Evolutionary conservation across 2,113 vertebrate genomes (phyloP).

Genomic region (Grammomys dolichurus): DNA sequence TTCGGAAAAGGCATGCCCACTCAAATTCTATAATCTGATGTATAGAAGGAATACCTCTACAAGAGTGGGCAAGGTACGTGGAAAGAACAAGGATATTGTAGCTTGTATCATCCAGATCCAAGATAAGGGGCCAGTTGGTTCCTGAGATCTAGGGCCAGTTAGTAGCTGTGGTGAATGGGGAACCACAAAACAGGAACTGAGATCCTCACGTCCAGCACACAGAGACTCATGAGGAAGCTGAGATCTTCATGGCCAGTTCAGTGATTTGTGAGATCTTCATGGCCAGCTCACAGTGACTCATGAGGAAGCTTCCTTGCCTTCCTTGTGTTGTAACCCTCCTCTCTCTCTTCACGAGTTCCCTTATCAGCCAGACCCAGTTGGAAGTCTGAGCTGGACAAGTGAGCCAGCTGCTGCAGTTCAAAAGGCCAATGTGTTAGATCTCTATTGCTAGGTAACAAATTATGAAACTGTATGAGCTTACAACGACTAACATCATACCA

Average conservation of each 20-base stretch:
- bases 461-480: neutral
- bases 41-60: neutral
- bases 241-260: too few relatives aligned
- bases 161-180: too few relatives aligned
- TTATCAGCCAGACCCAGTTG: neutral
- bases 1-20: neutral
- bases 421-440: neutral
- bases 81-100: neutral
- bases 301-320: neutral
- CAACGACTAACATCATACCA: neutral
- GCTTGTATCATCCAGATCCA: neutral
- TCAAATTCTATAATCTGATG: neutral
- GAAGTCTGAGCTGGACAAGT: neutral
- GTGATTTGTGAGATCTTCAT: neutral
- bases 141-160: too few relatives aligned
- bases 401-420: neutral
- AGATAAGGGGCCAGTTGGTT: neutral
- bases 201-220: neutral
- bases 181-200: neutral
- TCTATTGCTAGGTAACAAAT: neutral
- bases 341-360: neutral
- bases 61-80: neutral
- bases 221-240: neutral
- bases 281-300: neutral
- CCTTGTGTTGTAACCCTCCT: neutral